Conservation (phyloP, 2,113 vertebrate genomes). For the Cyrtonyx montezumae region DNA sequence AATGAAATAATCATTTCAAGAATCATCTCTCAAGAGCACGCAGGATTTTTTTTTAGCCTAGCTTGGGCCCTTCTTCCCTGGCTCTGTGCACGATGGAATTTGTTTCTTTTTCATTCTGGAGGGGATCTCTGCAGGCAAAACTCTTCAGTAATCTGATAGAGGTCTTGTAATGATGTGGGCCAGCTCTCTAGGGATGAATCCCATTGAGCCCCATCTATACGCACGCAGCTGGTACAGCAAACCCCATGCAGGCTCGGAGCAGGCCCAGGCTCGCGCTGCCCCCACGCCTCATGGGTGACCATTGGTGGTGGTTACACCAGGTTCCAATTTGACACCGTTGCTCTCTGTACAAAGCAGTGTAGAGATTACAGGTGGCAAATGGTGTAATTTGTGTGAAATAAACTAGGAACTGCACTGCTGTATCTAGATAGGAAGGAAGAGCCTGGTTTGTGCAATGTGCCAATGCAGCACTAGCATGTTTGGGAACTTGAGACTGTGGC, state of each 20-base stretch:
- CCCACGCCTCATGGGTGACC: too few relatives aligned
- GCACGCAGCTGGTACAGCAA: too few relatives aligned
- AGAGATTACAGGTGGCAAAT: background rate
- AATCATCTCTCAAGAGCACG: background rate
- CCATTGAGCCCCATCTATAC: too few relatives aligned
- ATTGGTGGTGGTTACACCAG: background rate
- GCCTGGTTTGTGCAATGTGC: background rate
- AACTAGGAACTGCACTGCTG: background rate
- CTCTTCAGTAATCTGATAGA: background rate
- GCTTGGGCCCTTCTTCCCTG: background rate
- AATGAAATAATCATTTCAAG: conserved; percentile 10
- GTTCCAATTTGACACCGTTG: background rate
- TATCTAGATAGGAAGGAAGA: background rate
- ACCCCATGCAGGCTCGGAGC: too few relatives aligned
- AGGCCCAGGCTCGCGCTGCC: too few relatives aligned
- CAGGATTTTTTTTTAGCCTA: background rate
- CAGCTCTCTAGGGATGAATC: too few relatives aligned
- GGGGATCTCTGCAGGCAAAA: background rate
- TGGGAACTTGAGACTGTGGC: background rate
- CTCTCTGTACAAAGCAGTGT: background rate
- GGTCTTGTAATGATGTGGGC: too few relatives aligned
- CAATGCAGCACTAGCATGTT: background rate
- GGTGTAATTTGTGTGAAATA: background rate
- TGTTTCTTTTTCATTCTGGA: background rate
- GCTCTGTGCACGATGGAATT: background rate